Percentiles rank a stretch among this genome's conserved stretches.
Conservation (phyloP, 2,797 vertebrate genomes). For the Diplodus sargus region DNA sequence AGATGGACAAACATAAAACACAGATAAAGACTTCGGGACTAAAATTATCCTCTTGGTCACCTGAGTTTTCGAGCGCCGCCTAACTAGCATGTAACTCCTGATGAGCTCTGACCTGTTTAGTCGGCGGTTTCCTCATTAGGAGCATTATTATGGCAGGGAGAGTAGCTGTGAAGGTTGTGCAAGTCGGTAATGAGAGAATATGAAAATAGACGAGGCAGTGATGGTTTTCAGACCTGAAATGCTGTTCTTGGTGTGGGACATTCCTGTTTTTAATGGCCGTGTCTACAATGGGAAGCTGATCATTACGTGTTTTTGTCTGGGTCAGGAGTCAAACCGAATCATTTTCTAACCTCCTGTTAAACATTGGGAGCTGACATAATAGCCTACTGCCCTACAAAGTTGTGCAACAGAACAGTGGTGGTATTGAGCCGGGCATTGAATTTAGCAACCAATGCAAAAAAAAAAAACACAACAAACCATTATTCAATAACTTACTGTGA, state of each 20-base stretch:
- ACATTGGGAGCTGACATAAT: constrained; percentile 10
- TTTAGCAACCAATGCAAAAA: neutral
- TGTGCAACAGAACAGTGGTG: constrained; percentile 3
- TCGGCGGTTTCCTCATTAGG: constrained; percentile 5
- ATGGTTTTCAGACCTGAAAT: neutral
- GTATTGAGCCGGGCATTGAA: neutral
- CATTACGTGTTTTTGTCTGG: constrained; percentile 3
- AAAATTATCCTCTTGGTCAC: constrained; percentile 50
- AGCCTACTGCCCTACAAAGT: constrained; percentile 13
- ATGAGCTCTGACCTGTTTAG: neutral
- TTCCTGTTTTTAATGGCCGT: constrained; percentile 1
- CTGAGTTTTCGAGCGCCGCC: constrained; percentile 8
- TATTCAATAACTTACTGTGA: neutral
- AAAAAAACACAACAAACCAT: neutral
- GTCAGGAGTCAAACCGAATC: constrained; percentile 13
- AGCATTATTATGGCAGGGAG: neutral
- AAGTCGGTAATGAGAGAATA: constrained; percentile 16
- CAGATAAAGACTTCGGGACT: constrained; percentile 45
- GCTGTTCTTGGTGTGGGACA: neutral
- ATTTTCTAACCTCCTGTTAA: neutral
- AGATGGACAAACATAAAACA: constrained; percentile 67
- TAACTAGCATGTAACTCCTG: constrained; percentile 7
- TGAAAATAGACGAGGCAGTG: constrained; percentile 1
- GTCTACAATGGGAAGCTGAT: neutral
- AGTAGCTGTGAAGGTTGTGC: neutral